Conservation (phyloP, 2,888 invertebrate genomes). For the Parelbella ahira region DNA sequence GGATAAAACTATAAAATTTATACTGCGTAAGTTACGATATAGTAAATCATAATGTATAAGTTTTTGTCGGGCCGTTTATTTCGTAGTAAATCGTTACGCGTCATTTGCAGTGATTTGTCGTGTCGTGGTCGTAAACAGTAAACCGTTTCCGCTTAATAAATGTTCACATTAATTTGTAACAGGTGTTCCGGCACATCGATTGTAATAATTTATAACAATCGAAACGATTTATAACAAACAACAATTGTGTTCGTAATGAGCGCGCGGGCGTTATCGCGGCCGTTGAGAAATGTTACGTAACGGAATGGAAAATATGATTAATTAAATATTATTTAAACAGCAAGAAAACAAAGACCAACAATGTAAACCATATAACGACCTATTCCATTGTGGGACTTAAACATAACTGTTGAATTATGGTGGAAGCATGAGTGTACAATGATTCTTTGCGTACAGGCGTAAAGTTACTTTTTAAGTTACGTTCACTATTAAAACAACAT, state of each 20-base stretch:
- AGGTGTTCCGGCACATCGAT: slow-evolving; percentile 25
- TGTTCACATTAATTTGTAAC: slow-evolving; percentile 25
- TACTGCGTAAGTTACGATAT: too few species aligned
- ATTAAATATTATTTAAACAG: not conserved
- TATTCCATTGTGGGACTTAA: too few species aligned
- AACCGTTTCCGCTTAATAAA: slow-evolving; percentile 8
- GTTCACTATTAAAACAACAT: too few species aligned
- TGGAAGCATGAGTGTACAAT: too few species aligned
- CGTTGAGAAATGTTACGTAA: slow-evolving; percentile 13
- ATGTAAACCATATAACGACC: too few species aligned
- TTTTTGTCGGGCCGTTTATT: too few species aligned
- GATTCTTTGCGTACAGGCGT: too few species aligned
- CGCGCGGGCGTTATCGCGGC: slow-evolving; percentile 16
- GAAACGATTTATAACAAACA: slow-evolving; percentile 20
- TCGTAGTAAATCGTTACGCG: not conserved
- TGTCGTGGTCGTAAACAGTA: slow-evolving; percentile 1
- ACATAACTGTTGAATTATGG: too few species aligned
- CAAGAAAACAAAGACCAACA: too few species aligned
- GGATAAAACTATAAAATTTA: too few species aligned
- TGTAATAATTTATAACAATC: slow-evolving; percentile 25
- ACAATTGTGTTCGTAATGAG: slow-evolving; percentile 18
- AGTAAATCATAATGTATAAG: too few species aligned
- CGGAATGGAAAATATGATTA: not conserved
- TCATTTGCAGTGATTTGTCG: slow-evolving; percentile 3
- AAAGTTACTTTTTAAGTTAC: too few species aligned